These are phyloP conservation scores for Cotesia chilonis DNA, from an alignment of 1,140 invertebrate genomes.

Conservation along the genomic window DNA sequence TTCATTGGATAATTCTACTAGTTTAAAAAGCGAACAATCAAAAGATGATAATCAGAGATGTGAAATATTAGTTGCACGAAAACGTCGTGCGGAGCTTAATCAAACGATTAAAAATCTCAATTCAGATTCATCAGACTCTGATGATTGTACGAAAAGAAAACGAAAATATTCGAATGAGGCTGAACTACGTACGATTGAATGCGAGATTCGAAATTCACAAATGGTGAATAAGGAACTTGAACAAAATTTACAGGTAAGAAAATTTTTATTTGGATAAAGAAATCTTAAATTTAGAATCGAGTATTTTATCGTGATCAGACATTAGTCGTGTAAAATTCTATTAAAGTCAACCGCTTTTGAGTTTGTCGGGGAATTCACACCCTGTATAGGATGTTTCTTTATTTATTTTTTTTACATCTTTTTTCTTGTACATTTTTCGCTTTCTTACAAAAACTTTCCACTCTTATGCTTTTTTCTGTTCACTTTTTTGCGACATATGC, in stretches of 20 bases:
- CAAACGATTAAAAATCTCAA: slow-evolving; percentile 51
- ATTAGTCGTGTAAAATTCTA: too few relatives aligned
- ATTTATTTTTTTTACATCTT: too few relatives aligned
- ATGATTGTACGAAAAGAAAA: slow-evolving; percentile 40
- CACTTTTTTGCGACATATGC: too few relatives aligned
- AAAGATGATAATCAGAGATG: slow-evolving; percentile 52
- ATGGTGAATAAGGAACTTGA: slow-evolving; percentile 51
- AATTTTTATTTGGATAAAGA: too few relatives aligned
- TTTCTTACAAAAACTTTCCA: too few relatives aligned
- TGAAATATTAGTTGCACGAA: slow-evolving; percentile 49
- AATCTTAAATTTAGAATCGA: too few relatives aligned
- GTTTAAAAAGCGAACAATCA: slow-evolving; percentile 46
- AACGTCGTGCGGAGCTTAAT: slow-evolving; percentile 52
- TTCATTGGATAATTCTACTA: slow-evolving; percentile 25
- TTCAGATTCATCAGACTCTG: slow-evolving; percentile 41
- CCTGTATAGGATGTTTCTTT: too few relatives aligned
- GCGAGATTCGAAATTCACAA: slow-evolving; percentile 49
- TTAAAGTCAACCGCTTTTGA: too few relatives aligned
- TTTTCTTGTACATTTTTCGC: too few relatives aligned
- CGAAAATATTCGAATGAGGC: slow-evolving; percentile 30
- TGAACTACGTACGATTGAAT: slow-evolving; percentile 46
- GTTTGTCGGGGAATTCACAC: too few relatives aligned
- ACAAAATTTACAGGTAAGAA: slow-evolving; percentile 52
- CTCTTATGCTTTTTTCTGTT: too few relatives aligned
- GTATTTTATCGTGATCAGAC: too few relatives aligned